Evolutionary conservation across 2,113 vertebrate genomes (phyloP).

Genomic region (Channa argus): DNA sequence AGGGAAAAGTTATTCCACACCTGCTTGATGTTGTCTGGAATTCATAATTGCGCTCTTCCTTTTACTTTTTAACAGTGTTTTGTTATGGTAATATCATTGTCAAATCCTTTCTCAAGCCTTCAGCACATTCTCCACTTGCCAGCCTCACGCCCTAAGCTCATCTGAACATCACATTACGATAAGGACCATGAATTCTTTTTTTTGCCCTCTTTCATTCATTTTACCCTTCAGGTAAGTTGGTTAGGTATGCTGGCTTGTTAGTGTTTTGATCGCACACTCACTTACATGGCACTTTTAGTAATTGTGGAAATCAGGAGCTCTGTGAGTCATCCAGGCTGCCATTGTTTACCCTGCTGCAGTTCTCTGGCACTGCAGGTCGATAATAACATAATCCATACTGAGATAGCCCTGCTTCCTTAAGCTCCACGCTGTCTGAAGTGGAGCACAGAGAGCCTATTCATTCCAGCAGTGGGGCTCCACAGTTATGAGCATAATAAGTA

Average conservation of each 20-base stretch:
- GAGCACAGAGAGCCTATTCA: conserved; percentile 76
- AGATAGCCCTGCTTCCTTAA: conserved; percentile 79
- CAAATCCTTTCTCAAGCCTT: conserved; percentile 49
- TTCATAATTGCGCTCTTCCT: conserved; percentile 54
- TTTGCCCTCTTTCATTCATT: conserved; percentile 4
- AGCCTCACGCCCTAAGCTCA: conserved; percentile 46
- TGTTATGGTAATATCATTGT: conserved; percentile 58
- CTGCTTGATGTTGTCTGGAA: conserved; percentile 55
- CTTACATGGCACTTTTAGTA: conserved; percentile 63
- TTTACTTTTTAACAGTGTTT: conserved; percentile 59
- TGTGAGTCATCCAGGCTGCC: conserved; percentile 69
- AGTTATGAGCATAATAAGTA: conserved; percentile 80
- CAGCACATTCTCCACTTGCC: conserved; percentile 21
- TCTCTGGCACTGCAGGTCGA: conserved; percentile 73
- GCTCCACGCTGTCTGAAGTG: conserved; percentile 77
- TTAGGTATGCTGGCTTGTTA: conserved; percentile 50
- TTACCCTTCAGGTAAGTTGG: conserved; percentile 37
- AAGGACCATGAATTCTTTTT: conserved; percentile 32
- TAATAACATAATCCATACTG: conserved; percentile 84
- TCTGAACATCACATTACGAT: conserved; percentile 59
- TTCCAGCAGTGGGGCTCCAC: conserved; percentile 76
- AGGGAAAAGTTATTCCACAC: conserved; percentile 47
- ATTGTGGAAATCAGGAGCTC: conserved; percentile 65
- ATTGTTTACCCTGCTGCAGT: conserved; percentile 79
- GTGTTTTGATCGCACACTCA: conserved; percentile 58